Evolutionary conservation across 2,113 vertebrate genomes (phyloP).

Genomic region (Rhabdomys dilectus): DNA sequence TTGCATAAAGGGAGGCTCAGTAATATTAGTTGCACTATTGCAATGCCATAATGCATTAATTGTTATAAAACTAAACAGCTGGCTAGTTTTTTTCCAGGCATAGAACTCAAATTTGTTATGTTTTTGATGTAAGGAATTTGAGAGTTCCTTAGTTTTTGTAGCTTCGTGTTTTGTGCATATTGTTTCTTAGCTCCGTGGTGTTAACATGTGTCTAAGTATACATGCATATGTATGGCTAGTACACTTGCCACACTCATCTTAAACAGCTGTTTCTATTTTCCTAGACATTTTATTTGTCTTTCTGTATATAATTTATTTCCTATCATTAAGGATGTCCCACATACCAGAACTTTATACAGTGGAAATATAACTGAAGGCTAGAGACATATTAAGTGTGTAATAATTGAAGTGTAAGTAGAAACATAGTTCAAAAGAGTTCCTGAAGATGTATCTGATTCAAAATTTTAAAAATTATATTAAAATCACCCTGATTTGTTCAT

Average conservation of each 20-base stretch:
- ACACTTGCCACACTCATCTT: neutral
- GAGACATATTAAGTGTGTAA: neutral
- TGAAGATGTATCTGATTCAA: neutral
- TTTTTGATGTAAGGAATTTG: slow-evolving; percentile 41
- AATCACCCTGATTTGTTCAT: neutral
- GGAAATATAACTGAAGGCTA: neutral
- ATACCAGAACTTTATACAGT: neutral
- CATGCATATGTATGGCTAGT: neutral
- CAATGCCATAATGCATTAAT: neutral
- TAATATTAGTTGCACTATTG: neutral
- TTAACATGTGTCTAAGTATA: fast-evolving
- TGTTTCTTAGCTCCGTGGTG: neutral
- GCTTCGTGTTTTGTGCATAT: neutral
- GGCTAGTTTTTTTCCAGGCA: neutral
- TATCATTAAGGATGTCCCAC: neutral
- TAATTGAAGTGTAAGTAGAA: slow-evolving; percentile 34
- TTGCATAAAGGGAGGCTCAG: neutral
- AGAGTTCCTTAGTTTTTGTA: neutral
- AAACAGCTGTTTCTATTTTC: neutral
- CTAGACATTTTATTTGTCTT: neutral
- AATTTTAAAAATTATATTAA: neutral
- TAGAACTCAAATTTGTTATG: neutral
- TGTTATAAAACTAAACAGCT: slow-evolving; percentile 4
- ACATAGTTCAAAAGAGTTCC: neutral
- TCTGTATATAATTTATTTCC: neutral